Conservation (phyloP, 2,113 vertebrate genomes). For the Amazona vittata region DNA sequence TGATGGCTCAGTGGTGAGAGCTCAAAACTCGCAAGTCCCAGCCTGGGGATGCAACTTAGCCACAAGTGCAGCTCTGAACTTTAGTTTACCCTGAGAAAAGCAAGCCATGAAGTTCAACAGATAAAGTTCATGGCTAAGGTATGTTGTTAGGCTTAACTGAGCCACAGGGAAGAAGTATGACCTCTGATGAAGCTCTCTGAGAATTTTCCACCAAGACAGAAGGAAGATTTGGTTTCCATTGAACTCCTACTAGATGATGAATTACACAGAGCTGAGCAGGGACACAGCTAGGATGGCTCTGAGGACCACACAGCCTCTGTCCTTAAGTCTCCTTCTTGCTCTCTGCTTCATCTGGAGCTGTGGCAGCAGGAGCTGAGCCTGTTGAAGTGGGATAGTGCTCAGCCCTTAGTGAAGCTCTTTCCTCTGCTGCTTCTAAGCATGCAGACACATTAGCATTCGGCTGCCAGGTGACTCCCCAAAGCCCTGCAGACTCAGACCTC, state of each 20-base stretch:
- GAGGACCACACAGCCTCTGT: background rate
- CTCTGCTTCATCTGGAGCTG: background rate
- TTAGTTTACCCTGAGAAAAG: background rate
- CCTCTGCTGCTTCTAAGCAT: background rate
- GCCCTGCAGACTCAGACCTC: background rate
- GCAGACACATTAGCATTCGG: rapidly evolving
- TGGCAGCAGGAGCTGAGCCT: background rate
- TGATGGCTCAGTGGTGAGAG: background rate
- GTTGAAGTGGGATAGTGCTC: rapidly evolving
- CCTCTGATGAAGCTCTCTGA: background rate
- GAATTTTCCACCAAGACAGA: background rate
- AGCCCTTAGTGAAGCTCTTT: background rate
- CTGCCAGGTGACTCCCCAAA: background rate
- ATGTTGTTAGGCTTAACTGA: background rate
- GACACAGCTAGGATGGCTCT: background rate
- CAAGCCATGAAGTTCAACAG: background rate
- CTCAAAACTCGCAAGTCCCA: rapidly evolving
- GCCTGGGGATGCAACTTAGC: background rate
- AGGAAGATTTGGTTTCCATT: background rate
- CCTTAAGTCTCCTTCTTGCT: background rate
- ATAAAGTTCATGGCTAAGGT: background rate
- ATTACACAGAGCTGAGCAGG: rapidly evolving
- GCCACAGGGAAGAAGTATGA: background rate
- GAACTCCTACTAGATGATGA: background rate
- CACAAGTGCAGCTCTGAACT: background rate